Conservation (phyloP, 1,140 invertebrate species). For the Drosophila subobscura region DNA sequence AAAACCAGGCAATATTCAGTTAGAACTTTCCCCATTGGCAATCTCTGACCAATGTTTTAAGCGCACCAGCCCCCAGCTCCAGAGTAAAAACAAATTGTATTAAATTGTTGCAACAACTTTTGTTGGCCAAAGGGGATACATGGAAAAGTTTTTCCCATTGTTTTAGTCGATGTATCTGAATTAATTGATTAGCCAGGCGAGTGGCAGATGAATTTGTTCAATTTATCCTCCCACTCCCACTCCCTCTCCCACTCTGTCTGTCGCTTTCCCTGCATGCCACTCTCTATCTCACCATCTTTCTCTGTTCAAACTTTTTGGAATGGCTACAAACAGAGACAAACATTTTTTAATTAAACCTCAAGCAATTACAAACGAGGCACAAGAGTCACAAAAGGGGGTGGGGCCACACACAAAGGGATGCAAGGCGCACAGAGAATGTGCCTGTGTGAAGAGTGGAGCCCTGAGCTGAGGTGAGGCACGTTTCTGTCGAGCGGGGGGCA, state of each 20-base stretch:
- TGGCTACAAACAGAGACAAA: constrained; percentile 48
- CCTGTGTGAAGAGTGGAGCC: neutral
- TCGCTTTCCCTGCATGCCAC: neutral
- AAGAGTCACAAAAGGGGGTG: constrained; percentile 49
- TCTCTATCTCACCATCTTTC: neutral
- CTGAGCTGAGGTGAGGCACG: constrained; percentile 19
- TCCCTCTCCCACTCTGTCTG: neutral
- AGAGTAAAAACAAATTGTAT: too few relatives aligned
- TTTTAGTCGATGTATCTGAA: constrained; percentile 26
- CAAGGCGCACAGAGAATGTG: neutral
- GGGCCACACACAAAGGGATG: constrained; percentile 39
- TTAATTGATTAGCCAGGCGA: constrained; percentile 60
- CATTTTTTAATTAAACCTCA: constrained; percentile 80
- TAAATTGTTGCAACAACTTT: too few relatives aligned
- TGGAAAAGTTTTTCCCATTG: constrained; percentile 14
- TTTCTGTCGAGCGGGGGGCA: neutral
- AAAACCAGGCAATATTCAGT: too few relatives aligned
- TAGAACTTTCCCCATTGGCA: too few relatives aligned
- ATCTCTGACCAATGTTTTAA: too few relatives aligned
- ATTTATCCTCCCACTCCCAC: neutral
- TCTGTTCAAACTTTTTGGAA: neutral
- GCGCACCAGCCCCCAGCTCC: too few relatives aligned
- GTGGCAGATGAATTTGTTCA: constrained; percentile 45
- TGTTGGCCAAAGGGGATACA: neutral
- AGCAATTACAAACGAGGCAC: constrained; percentile 69